Conservation (phyloP, 2,113 vertebrate genomes). For the Cygnus buccinator region DNA sequence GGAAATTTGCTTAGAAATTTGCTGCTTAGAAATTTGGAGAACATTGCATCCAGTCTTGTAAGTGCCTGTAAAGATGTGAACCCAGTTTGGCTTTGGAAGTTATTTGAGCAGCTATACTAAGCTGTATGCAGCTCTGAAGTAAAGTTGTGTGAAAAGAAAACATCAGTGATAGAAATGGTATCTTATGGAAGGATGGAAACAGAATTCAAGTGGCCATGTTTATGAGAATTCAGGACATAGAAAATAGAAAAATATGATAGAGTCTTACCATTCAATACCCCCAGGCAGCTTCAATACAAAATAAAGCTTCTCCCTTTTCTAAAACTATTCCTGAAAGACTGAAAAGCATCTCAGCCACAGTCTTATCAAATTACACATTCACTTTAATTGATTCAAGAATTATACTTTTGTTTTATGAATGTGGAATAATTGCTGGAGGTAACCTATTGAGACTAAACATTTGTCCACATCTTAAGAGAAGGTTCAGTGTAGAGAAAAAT, state of each 20-base stretch:
- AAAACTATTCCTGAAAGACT: neutral
- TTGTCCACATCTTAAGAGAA: no score
- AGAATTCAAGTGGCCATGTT: neutral
- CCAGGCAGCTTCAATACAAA: neutral
- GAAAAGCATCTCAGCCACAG: neutral
- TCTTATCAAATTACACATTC: neutral
- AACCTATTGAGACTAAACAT: no score
- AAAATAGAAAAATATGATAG: neutral
- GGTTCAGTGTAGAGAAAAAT: no score
- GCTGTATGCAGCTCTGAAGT: neutral
- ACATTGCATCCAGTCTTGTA: neutral
- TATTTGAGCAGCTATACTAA: neutral
- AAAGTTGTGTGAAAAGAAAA: neutral
- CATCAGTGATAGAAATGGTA: neutral
- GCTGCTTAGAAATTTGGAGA: neutral
- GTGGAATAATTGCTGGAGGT: no score
- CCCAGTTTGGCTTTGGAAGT: neutral
- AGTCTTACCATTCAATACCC: neutral
- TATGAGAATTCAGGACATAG: neutral
- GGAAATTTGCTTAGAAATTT: no score
- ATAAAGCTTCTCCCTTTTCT: neutral
- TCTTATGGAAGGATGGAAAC: neutral
- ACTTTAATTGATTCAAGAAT: neutral
- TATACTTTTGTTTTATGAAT: neutral
- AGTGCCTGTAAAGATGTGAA: neutral